Base-by-base conservation (phyloP, 2,113 vertebrate species). In the Eleginops maclovinus region DNA sequence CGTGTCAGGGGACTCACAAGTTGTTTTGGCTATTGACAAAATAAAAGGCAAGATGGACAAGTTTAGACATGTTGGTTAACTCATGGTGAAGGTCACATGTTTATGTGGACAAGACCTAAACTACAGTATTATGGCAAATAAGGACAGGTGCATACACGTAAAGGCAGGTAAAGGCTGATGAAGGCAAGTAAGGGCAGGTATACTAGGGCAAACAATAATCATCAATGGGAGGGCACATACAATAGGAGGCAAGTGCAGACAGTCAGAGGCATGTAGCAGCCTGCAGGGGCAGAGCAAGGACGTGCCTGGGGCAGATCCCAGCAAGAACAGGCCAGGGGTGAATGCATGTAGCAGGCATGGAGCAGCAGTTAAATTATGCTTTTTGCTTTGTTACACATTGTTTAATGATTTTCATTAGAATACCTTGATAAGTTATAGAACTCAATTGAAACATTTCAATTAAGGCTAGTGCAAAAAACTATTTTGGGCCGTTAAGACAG, bases 51-150 rank as follows among this genome's bases (percentile, higher is more conserved):
- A 51, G 17, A 66, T 56, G 62, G 84, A 61, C 89, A 75, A 75
- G 87, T 61, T 66, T 1, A 72, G 87, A 85, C 90, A 82, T 44
- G 89, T 84, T 68, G 3, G 61, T 61, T 77, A 51, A 53, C 68
- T 72, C 51, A 28, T 3, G 31, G 41, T 17, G 59, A 69, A 28
- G 51, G 58, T 70, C 31, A 82, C 43, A 11, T 26, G 49, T n/a
- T 69, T 28, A 24, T 11, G 22, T 49, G 41, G 44, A 62, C 58
- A 40, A 58, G 61, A 36, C 21, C 56, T n/a, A 36, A 12, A 41
- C n/a, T 21, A n/a, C n/a, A n/a, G n/a, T n/a, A 14, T 16, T 49
- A 7, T 9, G 22, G 40, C 59, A 19, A 41, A 70, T 19, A 12
- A 44, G 55, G 59, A 54, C 87, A 86, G 43, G 86, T 51, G 0